Evolutionary conservation across 1,140 invertebrate species (phyloP).

Genomic region (Pseudobourletiella spinata): DNA sequence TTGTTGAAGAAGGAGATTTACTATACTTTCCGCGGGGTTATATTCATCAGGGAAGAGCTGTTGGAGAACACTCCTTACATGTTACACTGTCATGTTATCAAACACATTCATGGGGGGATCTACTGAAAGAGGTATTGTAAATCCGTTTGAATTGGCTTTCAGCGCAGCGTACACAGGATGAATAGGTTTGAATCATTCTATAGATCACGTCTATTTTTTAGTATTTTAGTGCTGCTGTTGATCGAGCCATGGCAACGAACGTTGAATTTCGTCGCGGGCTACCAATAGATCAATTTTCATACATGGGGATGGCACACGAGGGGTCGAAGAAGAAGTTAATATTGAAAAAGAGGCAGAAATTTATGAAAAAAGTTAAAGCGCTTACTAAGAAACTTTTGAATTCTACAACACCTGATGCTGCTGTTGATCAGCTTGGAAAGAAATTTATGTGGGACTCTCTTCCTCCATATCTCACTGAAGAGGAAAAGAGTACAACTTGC

Average conservation of each 20-base stretch:
- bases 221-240: slow-evolving; percentile 52
- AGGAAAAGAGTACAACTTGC: slow-evolving; percentile 17
- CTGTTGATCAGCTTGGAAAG: slow-evolving; percentile 73
- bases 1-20: slow-evolving; percentile 76
- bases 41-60: slow-evolving; percentile 80
- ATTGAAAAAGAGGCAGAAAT: slow-evolving; percentile 43
- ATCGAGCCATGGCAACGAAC: slow-evolving; percentile 59
- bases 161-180: too few species aligned
- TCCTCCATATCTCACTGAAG: slow-evolving; percentile 60
- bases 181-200: too few species aligned
- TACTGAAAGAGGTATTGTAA: slow-evolving; percentile 69
- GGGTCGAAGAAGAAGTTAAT: slow-evolving; percentile 40
- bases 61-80: slow-evolving; percentile 76
- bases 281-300: slow-evolving; percentile 63
- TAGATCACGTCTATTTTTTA: too few species aligned
- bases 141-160: too few species aligned
- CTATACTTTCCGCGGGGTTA: slow-evolving; percentile 69
- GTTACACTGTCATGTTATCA: slow-evolving; percentile 88
- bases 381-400: slow-evolving; percentile 55
- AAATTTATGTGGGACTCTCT: slow-evolving; percentile 76
- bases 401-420: slow-evolving; percentile 59
- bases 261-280: slow-evolving; percentile 66
- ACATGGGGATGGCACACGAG: slow-evolving; percentile 60
- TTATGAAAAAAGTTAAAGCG: slow-evolving; percentile 51
- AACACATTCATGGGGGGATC: slow-evolving; percentile 78